A percentile compares a stretch with the other conserved stretches of the same genome.
Evolutionary conservation across 2,888 invertebrate genomes (phyloP).

Genomic region (Pollenia amentaria): DNA sequence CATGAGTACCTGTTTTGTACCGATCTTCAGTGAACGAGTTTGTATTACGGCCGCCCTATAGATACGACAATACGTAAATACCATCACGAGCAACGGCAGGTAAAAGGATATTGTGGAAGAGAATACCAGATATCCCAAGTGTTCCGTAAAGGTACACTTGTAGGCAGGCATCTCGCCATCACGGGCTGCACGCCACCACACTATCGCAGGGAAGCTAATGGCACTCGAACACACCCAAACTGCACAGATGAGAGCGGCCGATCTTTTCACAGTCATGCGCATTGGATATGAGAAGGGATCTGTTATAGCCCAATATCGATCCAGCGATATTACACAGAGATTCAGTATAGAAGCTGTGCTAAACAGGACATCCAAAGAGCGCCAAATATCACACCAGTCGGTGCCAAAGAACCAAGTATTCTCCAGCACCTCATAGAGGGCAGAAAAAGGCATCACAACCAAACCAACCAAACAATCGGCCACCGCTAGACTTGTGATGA

Average conservation of each 20-base stretch:
- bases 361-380: slow-evolving; percentile 97
- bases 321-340: slow-evolving; percentile 97
- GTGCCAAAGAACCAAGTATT: slow-evolving; percentile 97
- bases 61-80: slow-evolving; percentile 98
- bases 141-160: slow-evolving; percentile 98
- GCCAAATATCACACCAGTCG: slow-evolving; percentile 99
- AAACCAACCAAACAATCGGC: slow-evolving; percentile 98
- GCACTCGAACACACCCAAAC: slow-evolving; percentile 99
- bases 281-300: slow-evolving; percentile 99
- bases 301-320: slow-evolving; percentile 99
- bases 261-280: slow-evolving; percentile 95
- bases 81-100: slow-evolving; percentile 97
- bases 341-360: slow-evolving; percentile 99
- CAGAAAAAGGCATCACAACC: slow-evolving; percentile 99
- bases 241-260: slow-evolving; percentile 94
- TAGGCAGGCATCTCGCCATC: slow-evolving; percentile 92
- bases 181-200: slow-evolving; percentile 96
- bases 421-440: slow-evolving; percentile 94
- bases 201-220: slow-evolving; percentile 99
- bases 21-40: slow-evolving; percentile 94
- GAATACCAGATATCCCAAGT: slow-evolving; percentile 97
- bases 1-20: slow-evolving; percentile 95
- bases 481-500: slow-evolving; percentile 97
- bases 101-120: slow-evolving; percentile 99
- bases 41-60: slow-evolving; percentile 97